Evolutionary conservation across 2,113 vertebrate genomes (phyloP).

Genomic region (Carassius carassius): DNA sequence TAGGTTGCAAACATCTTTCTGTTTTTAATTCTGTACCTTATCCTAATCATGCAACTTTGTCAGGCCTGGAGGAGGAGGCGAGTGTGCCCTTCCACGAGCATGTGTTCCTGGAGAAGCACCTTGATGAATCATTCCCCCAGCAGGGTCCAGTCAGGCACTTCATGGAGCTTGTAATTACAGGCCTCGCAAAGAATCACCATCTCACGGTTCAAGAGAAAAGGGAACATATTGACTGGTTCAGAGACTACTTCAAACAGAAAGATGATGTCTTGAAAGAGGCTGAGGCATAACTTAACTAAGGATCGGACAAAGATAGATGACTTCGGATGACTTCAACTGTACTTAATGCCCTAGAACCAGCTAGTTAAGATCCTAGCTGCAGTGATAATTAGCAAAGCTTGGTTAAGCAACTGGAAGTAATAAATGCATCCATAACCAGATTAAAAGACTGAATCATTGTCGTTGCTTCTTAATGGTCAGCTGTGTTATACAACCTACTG

Average conservation of each 20-base stretch:
- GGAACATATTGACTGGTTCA: conserved; percentile 94
- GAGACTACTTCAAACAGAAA: conserved; percentile 91
- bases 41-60: not conserved
- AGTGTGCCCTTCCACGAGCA: conserved; percentile 91
- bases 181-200: conserved; percentile 88
- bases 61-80: conserved; percentile 88
- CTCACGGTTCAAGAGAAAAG: conserved; percentile 86
- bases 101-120: conserved; percentile 88
- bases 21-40: not conserved
- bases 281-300: conserved; percentile 57
- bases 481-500: not conserved
- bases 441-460: not conserved
- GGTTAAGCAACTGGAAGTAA: not conserved
- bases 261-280: conserved; percentile 81
- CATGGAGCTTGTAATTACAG: conserved; percentile 92
- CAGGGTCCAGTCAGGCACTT: conserved; percentile 92
- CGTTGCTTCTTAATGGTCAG: not conserved
- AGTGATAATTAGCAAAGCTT: not conserved
- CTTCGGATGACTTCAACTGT: not conserved
- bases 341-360: not conserved
- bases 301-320: not conserved
- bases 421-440: not conserved
- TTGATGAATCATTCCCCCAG: conserved; percentile 80
- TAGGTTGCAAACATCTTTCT: not conserved
- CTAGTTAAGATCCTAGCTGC: not conserved